phyloP scores from a whole-genome alignment of 2,888 invertebrate genomes.

The Meghimatium bilineatum region DNA sequence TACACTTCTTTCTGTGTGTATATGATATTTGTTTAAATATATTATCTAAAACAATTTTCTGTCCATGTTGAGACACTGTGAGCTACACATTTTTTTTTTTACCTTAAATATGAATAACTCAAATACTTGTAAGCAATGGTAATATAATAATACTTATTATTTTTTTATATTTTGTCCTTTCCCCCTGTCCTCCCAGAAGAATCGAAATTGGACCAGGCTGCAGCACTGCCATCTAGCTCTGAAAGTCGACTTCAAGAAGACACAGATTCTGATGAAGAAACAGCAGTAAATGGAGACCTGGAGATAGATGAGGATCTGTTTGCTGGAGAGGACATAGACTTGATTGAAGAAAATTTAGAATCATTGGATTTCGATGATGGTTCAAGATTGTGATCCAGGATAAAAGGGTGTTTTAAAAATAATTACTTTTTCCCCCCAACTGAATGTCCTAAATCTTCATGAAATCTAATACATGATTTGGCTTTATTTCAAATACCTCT shows the following conservation, averaged over 20 bases:
- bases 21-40: no score
- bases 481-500: not conserved
- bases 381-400: slow-evolving; percentile 24
- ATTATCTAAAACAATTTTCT: no score
- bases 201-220: slow-evolving; percentile 68
- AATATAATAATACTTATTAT: no score
- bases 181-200: slow-evolving; percentile 57
- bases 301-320: slow-evolving; percentile 77
- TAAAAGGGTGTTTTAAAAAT: not conserved
- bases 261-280: slow-evolving; percentile 66
- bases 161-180: not conserved
- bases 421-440: slow-evolving; percentile 8
- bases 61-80: no score
- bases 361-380: slow-evolving; percentile 67
- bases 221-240: slow-evolving; percentile 61
- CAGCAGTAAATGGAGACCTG: slow-evolving; percentile 60
- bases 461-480: slow-evolving; percentile 11
- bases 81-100: no score
- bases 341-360: slow-evolving; percentile 76
- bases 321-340: slow-evolving; percentile 75
- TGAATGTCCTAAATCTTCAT: not conserved
- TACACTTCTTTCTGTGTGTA: no score
- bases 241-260: slow-evolving; percentile 54
- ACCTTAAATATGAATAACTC: no score
- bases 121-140: no score